phyloP scores from a whole-genome alignment of 2,888 invertebrate genomes.

The Caenorhabditis sp. region DNA sequence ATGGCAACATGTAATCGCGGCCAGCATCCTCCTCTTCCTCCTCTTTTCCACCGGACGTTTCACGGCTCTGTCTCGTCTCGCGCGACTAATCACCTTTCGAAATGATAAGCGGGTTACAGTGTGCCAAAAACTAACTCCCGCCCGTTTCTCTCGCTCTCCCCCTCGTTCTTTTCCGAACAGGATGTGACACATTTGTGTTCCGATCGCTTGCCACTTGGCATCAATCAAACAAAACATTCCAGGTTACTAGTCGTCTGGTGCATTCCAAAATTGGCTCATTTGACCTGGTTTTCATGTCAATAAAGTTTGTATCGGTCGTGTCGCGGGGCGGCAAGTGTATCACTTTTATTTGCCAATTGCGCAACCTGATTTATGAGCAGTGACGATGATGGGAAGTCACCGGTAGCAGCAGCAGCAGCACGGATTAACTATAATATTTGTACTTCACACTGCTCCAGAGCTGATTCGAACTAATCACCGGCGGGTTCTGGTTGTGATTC shows the following conservation, averaged over 20 bases:
- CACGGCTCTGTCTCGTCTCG: constrained; percentile 31
- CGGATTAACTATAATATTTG: constrained; percentile 59
- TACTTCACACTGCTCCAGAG: constrained; percentile 54
- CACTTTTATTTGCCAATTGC: constrained; percentile 60
- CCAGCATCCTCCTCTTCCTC: constrained; percentile 15
- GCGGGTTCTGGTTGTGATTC: constrained; percentile 3
- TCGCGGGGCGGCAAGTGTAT: constrained; percentile 39
- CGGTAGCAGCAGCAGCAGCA: too few relatives aligned
- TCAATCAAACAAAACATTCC: constrained; percentile 3
- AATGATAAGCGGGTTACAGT: constrained; percentile 57
- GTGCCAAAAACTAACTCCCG: constrained; percentile 38
- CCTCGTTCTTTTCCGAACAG: constrained; percentile 19
- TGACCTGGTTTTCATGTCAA: constrained; percentile 51
- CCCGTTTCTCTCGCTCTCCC: neutral
- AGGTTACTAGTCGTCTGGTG: neutral
- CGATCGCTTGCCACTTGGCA: constrained; percentile 21
- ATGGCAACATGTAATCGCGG: constrained; percentile 57
- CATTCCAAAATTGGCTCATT: constrained; percentile 35
- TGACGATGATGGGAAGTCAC: neutral
- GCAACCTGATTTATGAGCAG: constrained; percentile 48
- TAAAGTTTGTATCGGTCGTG: constrained; percentile 27
- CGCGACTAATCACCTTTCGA: constrained; percentile 53
- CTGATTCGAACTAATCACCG: constrained; percentile 43
- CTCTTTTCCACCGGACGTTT: constrained; percentile 56
- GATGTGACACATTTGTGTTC: constrained; percentile 27